Evolutionary conservation across 2,113 vertebrate genomes (phyloP).

Genomic region (Jacana jacana): DNA sequence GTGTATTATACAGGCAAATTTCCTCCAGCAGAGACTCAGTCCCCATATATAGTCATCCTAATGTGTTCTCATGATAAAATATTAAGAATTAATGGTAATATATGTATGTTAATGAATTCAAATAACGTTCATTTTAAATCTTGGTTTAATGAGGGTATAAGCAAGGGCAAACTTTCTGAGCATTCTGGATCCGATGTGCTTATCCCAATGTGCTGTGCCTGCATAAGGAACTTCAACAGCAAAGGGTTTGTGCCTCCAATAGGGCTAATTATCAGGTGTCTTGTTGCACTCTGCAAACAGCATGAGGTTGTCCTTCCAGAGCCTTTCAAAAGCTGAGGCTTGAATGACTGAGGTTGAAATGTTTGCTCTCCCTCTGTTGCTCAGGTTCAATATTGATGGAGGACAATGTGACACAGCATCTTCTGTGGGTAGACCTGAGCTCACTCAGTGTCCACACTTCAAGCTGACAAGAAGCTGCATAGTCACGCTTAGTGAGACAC

Average conservation of each 20-base stretch:
- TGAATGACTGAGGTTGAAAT: not conserved
- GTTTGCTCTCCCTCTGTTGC: not conserved
- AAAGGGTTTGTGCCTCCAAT: not conserved
- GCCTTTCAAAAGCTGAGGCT: not conserved
- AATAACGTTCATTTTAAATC: constrained; percentile 26
- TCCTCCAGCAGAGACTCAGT: not conserved
- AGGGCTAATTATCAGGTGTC: not conserved
- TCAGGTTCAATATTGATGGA: not conserved
- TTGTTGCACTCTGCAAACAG: not conserved
- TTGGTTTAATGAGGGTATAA: constrained; percentile 41
- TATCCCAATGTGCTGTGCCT: not conserved
- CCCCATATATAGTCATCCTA: not conserved
- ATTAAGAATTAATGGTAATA: constrained; percentile 34
- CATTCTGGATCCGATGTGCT: not conserved
- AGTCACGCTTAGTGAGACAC: fast-evolving
- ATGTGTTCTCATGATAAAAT: constrained; percentile 27
- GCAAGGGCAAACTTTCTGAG: constrained; percentile 21
- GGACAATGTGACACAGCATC: not conserved
- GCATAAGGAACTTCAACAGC: not conserved
- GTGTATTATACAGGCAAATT: not conserved
- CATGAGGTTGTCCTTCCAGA: not conserved
- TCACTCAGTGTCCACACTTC: not conserved
- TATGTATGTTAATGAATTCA: constrained; percentile 43
- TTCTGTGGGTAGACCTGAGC: not conserved
- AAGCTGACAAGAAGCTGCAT: not conserved